Percentiles rank a stretch among this genome's conserved stretches.
phyloP scores from a whole-genome alignment of 2,888 invertebrate species.

The Aporophyla nigra region DNA sequence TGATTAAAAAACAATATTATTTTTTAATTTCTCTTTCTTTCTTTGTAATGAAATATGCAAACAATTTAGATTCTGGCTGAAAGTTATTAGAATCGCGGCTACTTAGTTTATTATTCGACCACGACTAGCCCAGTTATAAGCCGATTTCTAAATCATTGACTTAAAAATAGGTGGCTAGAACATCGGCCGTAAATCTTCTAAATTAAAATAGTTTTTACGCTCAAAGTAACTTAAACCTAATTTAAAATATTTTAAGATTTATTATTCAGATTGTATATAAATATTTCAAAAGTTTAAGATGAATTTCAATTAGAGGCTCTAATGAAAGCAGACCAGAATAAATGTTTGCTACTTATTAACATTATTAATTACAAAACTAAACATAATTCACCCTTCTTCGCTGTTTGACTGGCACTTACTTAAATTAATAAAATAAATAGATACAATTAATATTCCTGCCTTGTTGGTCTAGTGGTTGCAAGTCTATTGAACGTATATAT shows the following conservation, averaged over 20 bases:
- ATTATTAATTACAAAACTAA: constrained; percentile 50
- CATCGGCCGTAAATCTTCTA: constrained; percentile 15
- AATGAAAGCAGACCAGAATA: constrained; percentile 46
- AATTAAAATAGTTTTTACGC: constrained; percentile 32
- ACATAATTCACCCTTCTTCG: constrained; percentile 30
- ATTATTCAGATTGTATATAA: constrained; percentile 27
- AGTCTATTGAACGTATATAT: too few relatives aligned
- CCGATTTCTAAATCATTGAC: background rate
- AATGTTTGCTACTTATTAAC: constrained; percentile 38
- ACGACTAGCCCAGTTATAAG: background rate
- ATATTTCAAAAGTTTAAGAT: constrained; percentile 34
- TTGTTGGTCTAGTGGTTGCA: too few relatives aligned
- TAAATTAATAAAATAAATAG: background rate
- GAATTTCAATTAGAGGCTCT: constrained; percentile 47
- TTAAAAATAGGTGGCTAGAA: background rate
- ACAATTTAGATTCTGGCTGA: background rate
- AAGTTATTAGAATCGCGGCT: background rate
- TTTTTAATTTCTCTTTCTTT: constrained; percentile 27
- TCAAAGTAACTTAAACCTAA: constrained; percentile 4
- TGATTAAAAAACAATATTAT: constrained; percentile 47
- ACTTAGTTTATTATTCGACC: constrained; percentile 22
- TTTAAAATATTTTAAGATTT: constrained; percentile 17
- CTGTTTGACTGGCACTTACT: constrained; percentile 19
- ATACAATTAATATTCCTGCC: background rate
- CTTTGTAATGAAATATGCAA: constrained; percentile 21